Percentiles rank a stretch among this genome's conserved stretches.
These are phyloP conservation scores for Crenichthys baileyi DNA, from an alignment of 2,797 vertebrate genomes.

Conservation along the genomic window DNA sequence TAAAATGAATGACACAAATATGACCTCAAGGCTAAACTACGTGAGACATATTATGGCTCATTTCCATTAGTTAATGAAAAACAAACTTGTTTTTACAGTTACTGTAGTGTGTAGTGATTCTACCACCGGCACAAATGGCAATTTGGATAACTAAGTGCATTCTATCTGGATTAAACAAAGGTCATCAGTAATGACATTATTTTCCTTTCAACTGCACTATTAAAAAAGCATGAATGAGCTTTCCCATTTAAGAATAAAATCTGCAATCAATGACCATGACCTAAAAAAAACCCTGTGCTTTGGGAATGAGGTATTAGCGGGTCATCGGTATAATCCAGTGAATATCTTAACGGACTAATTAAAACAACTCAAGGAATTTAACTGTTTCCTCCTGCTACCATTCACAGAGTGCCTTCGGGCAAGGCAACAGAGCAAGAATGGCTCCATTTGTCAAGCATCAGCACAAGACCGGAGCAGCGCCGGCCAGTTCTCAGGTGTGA, in stretches of 20 bases:
- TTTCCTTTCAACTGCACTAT: slow-evolving; percentile 1
- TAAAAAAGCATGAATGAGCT: not conserved
- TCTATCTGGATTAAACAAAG: slow-evolving; percentile 14
- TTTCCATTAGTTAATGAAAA: slow-evolving; percentile 11
- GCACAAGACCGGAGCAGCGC: slow-evolving; percentile 14
- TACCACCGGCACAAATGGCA: not conserved
- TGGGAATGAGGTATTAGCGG: slow-evolving; percentile 31
- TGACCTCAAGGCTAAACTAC: slow-evolving; percentile 38
- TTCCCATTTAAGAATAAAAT: slow-evolving; percentile 22
- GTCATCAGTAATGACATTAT: not conserved
- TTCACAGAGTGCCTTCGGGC: slow-evolving; percentile 31
- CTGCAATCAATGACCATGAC: slow-evolving; percentile 33
- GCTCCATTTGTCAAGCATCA: slow-evolving; percentile 39
- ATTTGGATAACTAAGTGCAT: slow-evolving; percentile 5
- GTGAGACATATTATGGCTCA: slow-evolving; percentile 12
- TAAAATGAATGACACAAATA: slow-evolving; percentile 39
- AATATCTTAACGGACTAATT: slow-evolving; percentile 48
- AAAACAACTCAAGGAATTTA: slow-evolving; percentile 46
- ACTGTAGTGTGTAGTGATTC: not conserved
- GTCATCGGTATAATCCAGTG: slow-evolving; percentile 46
- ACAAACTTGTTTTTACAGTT: slow-evolving; percentile 7
- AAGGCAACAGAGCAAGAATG: slow-evolving; percentile 34
- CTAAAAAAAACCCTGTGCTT: not conserved
- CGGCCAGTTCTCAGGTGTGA: slow-evolving; percentile 33
- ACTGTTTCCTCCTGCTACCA: slow-evolving; percentile 26